Conservation (phyloP, 1,140 invertebrate genomes). For the Vanessa tameamea region DNA sequence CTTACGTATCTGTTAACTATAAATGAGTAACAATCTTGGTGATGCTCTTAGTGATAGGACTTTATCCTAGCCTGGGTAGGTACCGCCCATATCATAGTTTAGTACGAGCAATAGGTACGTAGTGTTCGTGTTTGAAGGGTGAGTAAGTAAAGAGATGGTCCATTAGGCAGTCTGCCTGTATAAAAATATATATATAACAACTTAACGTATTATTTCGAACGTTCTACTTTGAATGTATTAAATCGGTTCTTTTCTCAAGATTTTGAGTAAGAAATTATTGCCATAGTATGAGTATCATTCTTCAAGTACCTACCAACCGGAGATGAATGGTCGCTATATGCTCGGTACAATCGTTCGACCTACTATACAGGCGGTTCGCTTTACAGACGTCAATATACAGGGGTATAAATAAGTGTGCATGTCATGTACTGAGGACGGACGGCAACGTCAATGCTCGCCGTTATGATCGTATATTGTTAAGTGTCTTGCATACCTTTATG, state of each 20-base stretch:
- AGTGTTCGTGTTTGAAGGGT: no score
- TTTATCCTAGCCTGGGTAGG: no score
- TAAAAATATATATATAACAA: no score
- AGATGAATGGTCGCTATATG: constrained; percentile 65
- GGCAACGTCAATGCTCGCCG: constrained; percentile 48
- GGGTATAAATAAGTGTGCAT: constrained; percentile 67
- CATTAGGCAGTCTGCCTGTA: no score
- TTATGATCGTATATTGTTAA: constrained; percentile 49
- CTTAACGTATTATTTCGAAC: no score
- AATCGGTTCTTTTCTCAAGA: neutral
- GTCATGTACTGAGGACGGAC: constrained; percentile 56
- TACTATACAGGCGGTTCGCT: constrained; percentile 67
- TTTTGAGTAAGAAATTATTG: constrained; percentile 55
- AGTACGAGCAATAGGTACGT: no score
- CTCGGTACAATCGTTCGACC: constrained; percentile 57
- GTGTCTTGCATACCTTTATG: constrained; percentile 3
- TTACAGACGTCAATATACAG: constrained; percentile 66
- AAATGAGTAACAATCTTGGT: no score
- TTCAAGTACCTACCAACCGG: constrained; percentile 41
- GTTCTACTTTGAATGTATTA: neutral
- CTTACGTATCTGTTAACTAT: no score
- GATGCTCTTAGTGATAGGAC: no score
- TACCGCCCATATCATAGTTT: no score
- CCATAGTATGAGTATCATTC: constrained; percentile 55
- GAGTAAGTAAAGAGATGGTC: no score